phyloP scores from a whole-genome alignment of 2,888 invertebrate genomes.

The Leptothorax acervorum region DNA sequence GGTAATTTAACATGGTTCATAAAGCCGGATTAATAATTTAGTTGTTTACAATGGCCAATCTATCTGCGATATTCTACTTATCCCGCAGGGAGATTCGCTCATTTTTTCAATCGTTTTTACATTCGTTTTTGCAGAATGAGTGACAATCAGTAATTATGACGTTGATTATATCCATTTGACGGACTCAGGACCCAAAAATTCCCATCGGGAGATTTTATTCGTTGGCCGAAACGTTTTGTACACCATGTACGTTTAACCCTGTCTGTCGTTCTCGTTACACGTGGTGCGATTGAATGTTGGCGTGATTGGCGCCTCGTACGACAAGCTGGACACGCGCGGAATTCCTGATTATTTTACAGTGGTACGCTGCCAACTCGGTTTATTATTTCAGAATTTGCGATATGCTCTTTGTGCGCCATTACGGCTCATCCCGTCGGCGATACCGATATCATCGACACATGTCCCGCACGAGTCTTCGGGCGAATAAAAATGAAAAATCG shows the following conservation, averaged over 20 bases:
- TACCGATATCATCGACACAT: slow-evolving; percentile 66
- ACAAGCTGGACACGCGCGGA: slow-evolving; percentile 80
- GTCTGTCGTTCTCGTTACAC: slow-evolving; percentile 65
- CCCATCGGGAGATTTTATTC: slow-evolving; percentile 25
- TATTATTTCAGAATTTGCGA: slow-evolving; percentile 78
- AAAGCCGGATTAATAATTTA: background rate
- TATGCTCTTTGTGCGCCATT: slow-evolving; percentile 69
- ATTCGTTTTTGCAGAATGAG: slow-evolving; percentile 17
- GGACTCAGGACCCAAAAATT: slow-evolving; percentile 32
- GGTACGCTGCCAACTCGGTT: slow-evolving; percentile 70
- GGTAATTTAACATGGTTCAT: background rate
- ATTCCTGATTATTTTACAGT: slow-evolving; percentile 80
- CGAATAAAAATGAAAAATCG: slow-evolving; percentile 43
- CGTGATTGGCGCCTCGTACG: slow-evolving; percentile 83
- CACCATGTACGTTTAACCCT: slow-evolving; percentile 53
- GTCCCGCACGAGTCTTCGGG: slow-evolving; percentile 36
- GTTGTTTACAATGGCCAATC: slow-evolving; percentile 9
- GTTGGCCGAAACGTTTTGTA: slow-evolving; percentile 32
- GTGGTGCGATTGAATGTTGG: slow-evolving; percentile 82
- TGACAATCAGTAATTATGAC: slow-evolving; percentile 48
- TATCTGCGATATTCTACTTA: background rate
- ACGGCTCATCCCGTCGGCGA: slow-evolving; percentile 72
- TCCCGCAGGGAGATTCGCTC: background rate
- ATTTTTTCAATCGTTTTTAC: slow-evolving; percentile 40
- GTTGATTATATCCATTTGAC: slow-evolving; percentile 46